Percentiles rank a stretch among this genome's conserved stretches.
Conservation (phyloP, 1,140 invertebrate genomes). For the Steinernema khuongi region DNA sequence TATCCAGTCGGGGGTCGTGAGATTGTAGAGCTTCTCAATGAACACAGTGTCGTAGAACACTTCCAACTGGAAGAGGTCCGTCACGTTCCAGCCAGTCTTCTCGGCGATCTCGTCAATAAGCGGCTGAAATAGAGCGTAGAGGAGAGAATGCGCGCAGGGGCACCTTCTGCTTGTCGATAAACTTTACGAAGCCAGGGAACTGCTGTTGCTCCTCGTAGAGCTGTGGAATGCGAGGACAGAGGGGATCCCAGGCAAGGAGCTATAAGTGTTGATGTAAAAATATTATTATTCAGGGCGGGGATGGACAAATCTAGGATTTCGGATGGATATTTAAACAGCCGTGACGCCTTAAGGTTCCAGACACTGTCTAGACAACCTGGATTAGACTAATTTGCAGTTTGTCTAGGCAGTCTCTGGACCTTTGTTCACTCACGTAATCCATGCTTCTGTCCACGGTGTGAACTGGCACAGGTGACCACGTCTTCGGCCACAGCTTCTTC, state of each 20-base stretch:
- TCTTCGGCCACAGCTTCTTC: neutral
- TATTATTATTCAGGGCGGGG: too few species aligned
- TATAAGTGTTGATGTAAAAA: constrained; percentile 7
- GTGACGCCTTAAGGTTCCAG: too few species aligned
- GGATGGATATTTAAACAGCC: too few species aligned
- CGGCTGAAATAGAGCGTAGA: constrained; percentile 10
- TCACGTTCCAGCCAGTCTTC: neutral
- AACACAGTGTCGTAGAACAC: constrained; percentile 23
- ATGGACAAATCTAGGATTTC: too few species aligned
- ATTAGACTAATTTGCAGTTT: too few species aligned
- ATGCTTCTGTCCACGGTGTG: constrained; percentile 2
- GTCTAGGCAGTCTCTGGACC: too few species aligned
- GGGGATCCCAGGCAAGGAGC: constrained; percentile 6
- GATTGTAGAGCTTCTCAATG: constrained; percentile 27
- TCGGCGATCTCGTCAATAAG: constrained; percentile 24
- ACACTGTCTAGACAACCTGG: too few species aligned
- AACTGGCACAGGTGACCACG: constrained; percentile 19
- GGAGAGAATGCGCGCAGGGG: neutral
- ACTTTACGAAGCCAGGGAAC: neutral
- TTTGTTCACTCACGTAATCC: neutral
- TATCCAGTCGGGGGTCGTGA: constrained; percentile 24
- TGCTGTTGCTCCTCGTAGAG: constrained; percentile 10
- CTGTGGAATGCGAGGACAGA: constrained; percentile 7
- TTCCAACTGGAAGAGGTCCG: neutral
- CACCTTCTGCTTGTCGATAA: neutral